These are phyloP conservation scores for Sacculina carcini DNA, from an alignment of 2,888 invertebrate species.

Conservation along the genomic window DNA sequence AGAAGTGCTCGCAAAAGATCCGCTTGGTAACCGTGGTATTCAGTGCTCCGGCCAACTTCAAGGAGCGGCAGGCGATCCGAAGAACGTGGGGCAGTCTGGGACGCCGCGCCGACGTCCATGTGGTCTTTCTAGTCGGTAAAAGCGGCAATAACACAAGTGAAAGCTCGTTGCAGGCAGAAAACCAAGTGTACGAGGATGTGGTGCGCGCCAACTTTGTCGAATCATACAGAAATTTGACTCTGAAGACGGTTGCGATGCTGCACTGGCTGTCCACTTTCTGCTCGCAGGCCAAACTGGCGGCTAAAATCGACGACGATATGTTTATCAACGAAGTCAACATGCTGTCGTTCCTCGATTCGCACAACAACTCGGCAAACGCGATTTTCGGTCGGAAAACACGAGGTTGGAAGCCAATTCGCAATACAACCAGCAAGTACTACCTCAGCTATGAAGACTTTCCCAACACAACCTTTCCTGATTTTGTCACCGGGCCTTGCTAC, in stretches of 20 bases:
- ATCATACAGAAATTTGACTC: conserved; percentile 51
- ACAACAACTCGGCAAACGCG: conserved; percentile 18
- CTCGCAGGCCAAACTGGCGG: conserved; percentile 39
- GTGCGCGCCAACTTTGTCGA: conserved; percentile 45
- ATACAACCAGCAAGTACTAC: conserved; percentile 62
- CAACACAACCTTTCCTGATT: conserved; percentile 50
- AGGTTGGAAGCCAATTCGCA: conserved; percentile 60
- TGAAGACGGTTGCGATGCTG: conserved; percentile 53
- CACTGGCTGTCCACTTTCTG: conserved; percentile 57
- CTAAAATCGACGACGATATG: conserved; percentile 73
- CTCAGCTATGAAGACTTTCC: conserved; percentile 50
- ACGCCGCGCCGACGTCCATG: conserved; percentile 31
- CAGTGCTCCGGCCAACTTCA: conserved; percentile 41
- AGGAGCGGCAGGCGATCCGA: conserved; percentile 43
- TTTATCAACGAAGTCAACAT: conserved; percentile 54
- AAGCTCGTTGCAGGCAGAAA: conserved; percentile 27
- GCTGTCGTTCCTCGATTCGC: conserved; percentile 32
- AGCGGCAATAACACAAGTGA: conserved; percentile 20
- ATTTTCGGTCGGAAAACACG: conserved; percentile 58
- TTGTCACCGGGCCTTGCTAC: conserved; percentile 83
- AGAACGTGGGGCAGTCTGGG: conserved; percentile 53
- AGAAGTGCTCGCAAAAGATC: too few species aligned
- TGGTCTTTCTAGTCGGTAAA: conserved; percentile 40
- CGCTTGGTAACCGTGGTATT: conserved; percentile 37
- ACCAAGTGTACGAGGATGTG: conserved; percentile 45